phyloP scores from a whole-genome alignment of 2,113 vertebrate species.

The Corythornis madagascariensis region DNA sequence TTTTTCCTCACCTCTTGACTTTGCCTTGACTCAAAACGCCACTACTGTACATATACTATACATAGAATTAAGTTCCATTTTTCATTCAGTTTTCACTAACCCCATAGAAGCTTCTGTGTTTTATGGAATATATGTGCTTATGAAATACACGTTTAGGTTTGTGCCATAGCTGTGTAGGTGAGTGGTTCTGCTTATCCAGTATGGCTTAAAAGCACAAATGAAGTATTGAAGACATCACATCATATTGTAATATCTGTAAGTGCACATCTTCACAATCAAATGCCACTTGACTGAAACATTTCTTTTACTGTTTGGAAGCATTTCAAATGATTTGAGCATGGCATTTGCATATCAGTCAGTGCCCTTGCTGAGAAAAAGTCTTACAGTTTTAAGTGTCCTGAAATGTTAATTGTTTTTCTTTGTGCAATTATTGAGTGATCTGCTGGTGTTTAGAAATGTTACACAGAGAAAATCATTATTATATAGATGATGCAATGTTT shows the following conservation, averaged over 20 bases:
- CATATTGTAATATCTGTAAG: not conserved
- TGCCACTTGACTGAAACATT: not conserved
- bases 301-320: not conserved
- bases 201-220: not conserved
- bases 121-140: not conserved
- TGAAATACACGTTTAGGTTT: not conserved
- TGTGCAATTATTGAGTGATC: not conserved
- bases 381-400: not conserved
- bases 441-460: not conserved
- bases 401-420: conserved; percentile 13
- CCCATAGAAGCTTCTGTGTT: not conserved
- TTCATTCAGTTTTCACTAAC: not conserved
- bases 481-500: not conserved
- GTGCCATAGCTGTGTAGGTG: not conserved
- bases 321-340: not conserved
- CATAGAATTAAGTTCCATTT: not conserved
- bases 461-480: not conserved
- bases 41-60: not conserved
- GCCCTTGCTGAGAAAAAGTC: not conserved
- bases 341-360: not conserved
- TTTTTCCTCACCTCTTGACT: not conserved
- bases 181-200: not conserved
- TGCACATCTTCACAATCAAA: not conserved
- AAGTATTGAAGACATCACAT: not conserved
- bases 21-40: not conserved